Evolutionary conservation across 1,140 invertebrate genomes (phyloP).

Genomic region (Littorina saxatilis): DNA sequence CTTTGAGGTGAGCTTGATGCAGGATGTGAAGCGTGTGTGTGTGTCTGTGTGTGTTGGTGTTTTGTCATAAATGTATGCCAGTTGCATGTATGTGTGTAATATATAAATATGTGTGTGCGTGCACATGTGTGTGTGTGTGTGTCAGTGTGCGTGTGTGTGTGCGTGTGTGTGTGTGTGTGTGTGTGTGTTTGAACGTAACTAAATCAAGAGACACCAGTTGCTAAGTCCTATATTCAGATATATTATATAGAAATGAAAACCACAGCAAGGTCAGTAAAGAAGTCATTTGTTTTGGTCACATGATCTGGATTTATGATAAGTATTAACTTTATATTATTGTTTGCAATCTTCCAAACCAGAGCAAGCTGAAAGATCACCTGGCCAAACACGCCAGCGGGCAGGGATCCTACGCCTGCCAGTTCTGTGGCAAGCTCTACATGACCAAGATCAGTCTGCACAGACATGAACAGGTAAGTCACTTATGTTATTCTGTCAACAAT

Average conservation of each 20-base stretch:
- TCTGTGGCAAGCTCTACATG: slow-evolving; percentile 21
- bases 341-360: background rate
- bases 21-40: background rate
- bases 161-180: background rate
- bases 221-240: too few relatives aligned
- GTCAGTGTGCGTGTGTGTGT: background rate
- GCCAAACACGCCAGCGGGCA: background rate
- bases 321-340: too few relatives aligned
- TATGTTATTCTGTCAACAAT: too few relatives aligned
- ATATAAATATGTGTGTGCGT: background rate
- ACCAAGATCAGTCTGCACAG: slow-evolving; percentile 16
- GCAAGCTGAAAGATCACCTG: slow-evolving; percentile 9
- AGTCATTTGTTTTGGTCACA: too few relatives aligned
- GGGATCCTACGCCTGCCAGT: slow-evolving; percentile 16
- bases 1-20: background rate
- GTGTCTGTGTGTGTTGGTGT: background rate
- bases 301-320: too few relatives aligned
- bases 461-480: slow-evolving; percentile 4
- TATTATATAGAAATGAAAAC: too few relatives aligned
- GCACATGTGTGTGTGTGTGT: background rate
- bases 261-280: too few relatives aligned
- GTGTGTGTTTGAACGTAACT: background rate
- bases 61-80: too few relatives aligned
- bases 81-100: too few relatives aligned
- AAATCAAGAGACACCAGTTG: too few relatives aligned